These are phyloP conservation scores for Drosophila paranaensis DNA, from an alignment of 2,888 invertebrate species.

Conservation along the genomic window DNA sequence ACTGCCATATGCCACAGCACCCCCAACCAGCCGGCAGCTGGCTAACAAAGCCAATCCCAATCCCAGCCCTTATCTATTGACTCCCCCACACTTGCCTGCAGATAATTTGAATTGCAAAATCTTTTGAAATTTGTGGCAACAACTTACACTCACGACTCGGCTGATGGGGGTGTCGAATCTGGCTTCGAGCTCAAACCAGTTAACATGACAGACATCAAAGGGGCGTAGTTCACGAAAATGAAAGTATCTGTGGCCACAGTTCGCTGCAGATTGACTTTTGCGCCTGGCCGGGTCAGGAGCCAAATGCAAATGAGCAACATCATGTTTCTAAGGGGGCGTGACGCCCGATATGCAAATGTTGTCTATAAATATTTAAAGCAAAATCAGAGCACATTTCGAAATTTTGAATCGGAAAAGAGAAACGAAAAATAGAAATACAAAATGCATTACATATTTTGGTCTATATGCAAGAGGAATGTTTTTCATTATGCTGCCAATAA, in stretches of 20 bases:
- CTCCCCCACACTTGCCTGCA: conserved; percentile 1
- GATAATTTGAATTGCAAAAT: conserved; percentile 72
- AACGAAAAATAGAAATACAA: conserved; percentile 10
- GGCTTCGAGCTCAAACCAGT: conserved; percentile 42
- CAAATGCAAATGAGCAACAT: conserved; percentile 62
- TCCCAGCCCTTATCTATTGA: not conserved
- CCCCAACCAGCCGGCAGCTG: conserved; percentile 5
- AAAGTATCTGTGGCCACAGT: conserved; percentile 45
- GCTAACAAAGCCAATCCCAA: not conserved
- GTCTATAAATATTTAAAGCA: conserved; percentile 61
- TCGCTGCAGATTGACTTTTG: conserved; percentile 48
- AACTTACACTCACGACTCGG: conserved; percentile 20
- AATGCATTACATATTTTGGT: conserved; percentile 65
- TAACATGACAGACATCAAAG: conserved; percentile 70
- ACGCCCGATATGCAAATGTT: conserved; percentile 40
- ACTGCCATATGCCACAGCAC: conserved; percentile 21
- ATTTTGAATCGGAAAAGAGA: not conserved
- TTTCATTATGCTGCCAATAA: conserved; percentile 65
- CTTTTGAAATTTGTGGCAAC: conserved; percentile 23
- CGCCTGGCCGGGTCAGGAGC: conserved; percentile 16
- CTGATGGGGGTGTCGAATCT: conserved; percentile 11
- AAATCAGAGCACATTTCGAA: conserved; percentile 35
- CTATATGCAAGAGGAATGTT: conserved; percentile 61
- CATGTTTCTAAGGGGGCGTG: conserved; percentile 8
- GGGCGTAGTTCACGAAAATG: conserved; percentile 65